These are phyloP conservation scores for Turritopsis rubra DNA, from an alignment of 30 jellyfish, hydroid and myxozoan genomes.

Conservation along the genomic window DNA sequence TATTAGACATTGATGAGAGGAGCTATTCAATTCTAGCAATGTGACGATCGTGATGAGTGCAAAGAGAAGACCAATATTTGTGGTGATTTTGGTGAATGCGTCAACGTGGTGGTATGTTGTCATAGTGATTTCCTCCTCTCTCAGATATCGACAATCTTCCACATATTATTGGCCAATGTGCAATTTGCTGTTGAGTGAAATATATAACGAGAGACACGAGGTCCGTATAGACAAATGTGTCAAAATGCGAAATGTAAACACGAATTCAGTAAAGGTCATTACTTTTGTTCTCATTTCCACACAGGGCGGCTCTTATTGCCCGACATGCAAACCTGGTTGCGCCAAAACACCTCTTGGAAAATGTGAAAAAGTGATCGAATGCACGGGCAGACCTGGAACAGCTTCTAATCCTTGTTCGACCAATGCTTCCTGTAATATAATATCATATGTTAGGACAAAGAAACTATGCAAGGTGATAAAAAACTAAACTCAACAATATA, in stretches of 20 bases:
- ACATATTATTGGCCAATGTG: no score
- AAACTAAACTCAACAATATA: not conserved
- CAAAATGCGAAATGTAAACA: no score
- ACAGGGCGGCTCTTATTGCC: not conserved
- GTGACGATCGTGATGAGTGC: not conserved
- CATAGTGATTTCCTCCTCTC: not conserved
- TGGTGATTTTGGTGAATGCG: not conserved
- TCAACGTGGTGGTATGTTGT: not conserved
- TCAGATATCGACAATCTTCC: no score
- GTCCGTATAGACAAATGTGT: no score
- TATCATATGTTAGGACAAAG: not conserved
- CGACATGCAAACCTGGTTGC: constrained; percentile 2
- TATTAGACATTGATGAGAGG: no score
- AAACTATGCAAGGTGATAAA: not conserved
- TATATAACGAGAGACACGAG: no score
- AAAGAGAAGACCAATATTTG: not conserved
- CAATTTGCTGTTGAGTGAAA: no score
- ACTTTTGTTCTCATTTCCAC: no score
- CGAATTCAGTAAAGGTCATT: no score
- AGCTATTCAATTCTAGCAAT: not conserved
- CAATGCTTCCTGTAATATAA: not conserved
- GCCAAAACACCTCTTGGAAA: not conserved
- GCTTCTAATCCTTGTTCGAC: not conserved
- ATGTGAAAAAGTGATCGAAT: not conserved
- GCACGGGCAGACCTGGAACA: not conserved